Evolutionary conservation across 2,888 invertebrate species (phyloP).

Genomic region (Melinaea menophilus): DNA sequence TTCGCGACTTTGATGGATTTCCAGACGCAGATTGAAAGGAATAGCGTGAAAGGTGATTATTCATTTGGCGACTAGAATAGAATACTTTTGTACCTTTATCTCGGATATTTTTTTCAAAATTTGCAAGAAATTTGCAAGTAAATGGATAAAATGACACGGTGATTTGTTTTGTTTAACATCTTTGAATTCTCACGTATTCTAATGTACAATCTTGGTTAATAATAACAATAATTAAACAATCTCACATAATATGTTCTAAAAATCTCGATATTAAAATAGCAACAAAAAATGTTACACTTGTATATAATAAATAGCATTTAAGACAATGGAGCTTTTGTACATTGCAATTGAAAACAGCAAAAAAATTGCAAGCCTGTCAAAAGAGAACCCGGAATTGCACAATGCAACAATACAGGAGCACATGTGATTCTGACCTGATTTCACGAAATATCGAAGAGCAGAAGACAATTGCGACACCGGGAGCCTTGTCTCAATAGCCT

Average conservation of each 20-base stretch:
- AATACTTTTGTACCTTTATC: slow-evolving; percentile 77
- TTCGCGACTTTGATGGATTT: slow-evolving; percentile 76
- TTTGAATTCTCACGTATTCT: slow-evolving; percentile 62
- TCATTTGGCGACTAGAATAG: slow-evolving; percentile 78
- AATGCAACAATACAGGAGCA: slow-evolving; percentile 59
- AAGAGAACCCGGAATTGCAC: slow-evolving; percentile 69
- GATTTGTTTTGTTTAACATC: slow-evolving; percentile 67
- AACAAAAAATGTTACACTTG: neutral
- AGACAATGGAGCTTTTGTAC: slow-evolving; percentile 14
- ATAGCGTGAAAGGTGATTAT: slow-evolving; percentile 77
- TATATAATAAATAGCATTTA: neutral
- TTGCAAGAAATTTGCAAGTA: slow-evolving; percentile 77
- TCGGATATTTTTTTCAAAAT: slow-evolving; percentile 68
- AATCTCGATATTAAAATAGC: neutral
- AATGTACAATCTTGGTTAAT: neutral
- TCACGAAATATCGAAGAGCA: slow-evolving; percentile 51
- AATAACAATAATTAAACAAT: slow-evolving; percentile 17
- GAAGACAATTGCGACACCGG: slow-evolving; percentile 55
- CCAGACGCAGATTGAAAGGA: slow-evolving; percentile 74
- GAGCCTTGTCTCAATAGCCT: slow-evolving; percentile 60
- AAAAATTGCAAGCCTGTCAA: slow-evolving; percentile 65
- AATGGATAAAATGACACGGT: slow-evolving; percentile 72
- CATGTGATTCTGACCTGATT: slow-evolving; percentile 77
- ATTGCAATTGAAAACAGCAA: slow-evolving; percentile 37
- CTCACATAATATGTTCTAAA: neutral